Conservation (phyloP, 64 coral and sea anemone species). For the Porites australiensis region DNA sequence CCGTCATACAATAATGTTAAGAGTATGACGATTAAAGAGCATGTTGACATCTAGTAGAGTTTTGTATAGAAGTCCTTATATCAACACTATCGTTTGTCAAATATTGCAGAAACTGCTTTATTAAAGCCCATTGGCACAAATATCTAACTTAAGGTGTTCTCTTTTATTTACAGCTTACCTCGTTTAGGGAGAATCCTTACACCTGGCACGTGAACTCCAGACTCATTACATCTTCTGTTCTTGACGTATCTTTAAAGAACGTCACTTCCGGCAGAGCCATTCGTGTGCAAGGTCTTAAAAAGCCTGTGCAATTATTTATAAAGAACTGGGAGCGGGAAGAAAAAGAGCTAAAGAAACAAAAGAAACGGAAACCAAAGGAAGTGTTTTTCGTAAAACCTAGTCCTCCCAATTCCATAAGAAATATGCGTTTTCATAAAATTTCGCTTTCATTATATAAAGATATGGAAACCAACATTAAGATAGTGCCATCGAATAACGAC, state of each 20-base stretch:
- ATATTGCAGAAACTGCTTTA: too few relatives aligned
- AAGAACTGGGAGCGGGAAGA: constrained; percentile 30
- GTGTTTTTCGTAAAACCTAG: constrained; percentile 10
- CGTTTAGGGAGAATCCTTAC: constrained; percentile 64
- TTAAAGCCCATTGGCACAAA: too few relatives aligned
- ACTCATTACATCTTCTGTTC: constrained; percentile 62
- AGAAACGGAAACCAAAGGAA: background rate
- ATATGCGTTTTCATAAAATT: constrained; percentile 63
- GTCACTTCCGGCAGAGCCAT: constrained; percentile 35
- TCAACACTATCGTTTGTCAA: too few relatives aligned
- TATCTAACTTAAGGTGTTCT: background rate
- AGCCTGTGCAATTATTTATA: constrained; percentile 67
- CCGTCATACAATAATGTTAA: too few relatives aligned
- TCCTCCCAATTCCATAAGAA: constrained; percentile 20
- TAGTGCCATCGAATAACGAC: constrained; percentile 27
- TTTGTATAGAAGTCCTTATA: too few relatives aligned
- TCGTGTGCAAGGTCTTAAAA: constrained; percentile 30
- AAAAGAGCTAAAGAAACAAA: background rate
- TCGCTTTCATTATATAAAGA: constrained; percentile 17
- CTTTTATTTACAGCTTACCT: constrained; percentile 31
- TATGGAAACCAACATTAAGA: constrained; percentile 16
- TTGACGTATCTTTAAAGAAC: constrained; percentile 58
- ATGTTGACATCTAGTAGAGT: too few relatives aligned
- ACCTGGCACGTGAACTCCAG: constrained; percentile 37
- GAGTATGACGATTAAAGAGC: too few relatives aligned